phyloP scores from a whole-genome alignment of 2,888 invertebrate species.

The Tanypteryx hageni region DNA sequence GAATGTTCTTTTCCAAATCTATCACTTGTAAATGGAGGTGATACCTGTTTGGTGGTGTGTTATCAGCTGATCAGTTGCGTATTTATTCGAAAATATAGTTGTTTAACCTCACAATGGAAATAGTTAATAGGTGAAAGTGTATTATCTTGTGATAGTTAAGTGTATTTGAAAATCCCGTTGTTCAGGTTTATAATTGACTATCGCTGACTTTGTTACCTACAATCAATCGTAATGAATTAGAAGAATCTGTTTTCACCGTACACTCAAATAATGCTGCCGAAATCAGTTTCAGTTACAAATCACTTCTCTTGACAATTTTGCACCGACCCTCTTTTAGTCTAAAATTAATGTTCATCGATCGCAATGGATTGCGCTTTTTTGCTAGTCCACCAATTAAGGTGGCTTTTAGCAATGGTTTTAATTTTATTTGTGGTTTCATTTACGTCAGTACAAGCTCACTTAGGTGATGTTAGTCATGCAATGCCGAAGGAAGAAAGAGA shows the following conservation, averaged over 20 bases:
- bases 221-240: background rate
- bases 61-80: background rate
- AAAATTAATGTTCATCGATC: background rate
- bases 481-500: constrained; percentile 83
- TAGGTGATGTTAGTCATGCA: constrained; percentile 67
- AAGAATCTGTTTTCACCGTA: background rate
- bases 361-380: background rate
- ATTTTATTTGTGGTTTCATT: background rate
- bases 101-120: background rate
- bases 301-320: background rate
- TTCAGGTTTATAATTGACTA: background rate
- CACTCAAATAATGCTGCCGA: background rate
- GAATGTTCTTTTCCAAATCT: background rate
- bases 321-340: background rate
- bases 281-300: background rate
- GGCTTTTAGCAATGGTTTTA: constrained; percentile 16
- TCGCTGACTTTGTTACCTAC: background rate
- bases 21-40: background rate
- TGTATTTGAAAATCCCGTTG: background rate
- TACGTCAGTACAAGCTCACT: background rate
- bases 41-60: background rate
- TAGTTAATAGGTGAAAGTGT: constrained; percentile 26
- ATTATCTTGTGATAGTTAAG: background rate
- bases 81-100: background rate
- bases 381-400: constrained; percentile 3